Base-by-base conservation (phyloP, 92 coral and sea anemone genomes). In the Porites rus region DNA sequence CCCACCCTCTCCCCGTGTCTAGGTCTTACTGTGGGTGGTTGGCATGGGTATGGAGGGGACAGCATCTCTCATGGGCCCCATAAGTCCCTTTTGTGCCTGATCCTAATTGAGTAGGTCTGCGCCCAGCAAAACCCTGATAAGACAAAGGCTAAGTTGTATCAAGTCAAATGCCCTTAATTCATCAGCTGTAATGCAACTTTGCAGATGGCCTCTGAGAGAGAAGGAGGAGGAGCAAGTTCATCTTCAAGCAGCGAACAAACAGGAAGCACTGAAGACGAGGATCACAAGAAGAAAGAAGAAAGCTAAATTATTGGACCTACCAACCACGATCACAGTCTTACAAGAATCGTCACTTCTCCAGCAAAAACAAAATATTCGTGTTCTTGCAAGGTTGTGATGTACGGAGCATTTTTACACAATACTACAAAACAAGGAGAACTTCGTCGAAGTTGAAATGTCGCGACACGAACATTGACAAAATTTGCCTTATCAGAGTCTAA, bases 151-250 rank as follows among this genome's bases (percentile, higher is more conserved):
- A 24, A 24, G 2, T 25, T 1, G 28, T 25, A 25, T 25, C 43
- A 31, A 31, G 43, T 31, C 5, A 31, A 31, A 31, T 31, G 2
- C 46, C 46, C 46, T 38, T 38, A 38, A 38, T 38, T 38, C 46
- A 38, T 38, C 46, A 38, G 7, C 46, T 38, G 46, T 38, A 38
- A 38, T 56, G 11, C 16, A 10, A 56, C 16, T 8, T 10, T 61
- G 69, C 31, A 95, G 98, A 95, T 95, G 98, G 98, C 98, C 10
- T 87, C 98, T 53, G 98, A 95, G 74, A 77, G 98, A 76, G 98
- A 95, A 69, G 91, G 89, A 18, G 46, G 46, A 38, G 86, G 75
- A 65, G 51, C 87, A 59, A 56, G 79, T 25, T 87, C 90, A 51
- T 73, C 86, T 12, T 72, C 90, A 56, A 74, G 81, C 38, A 81